Base-by-base conservation (phyloP, 2,797 vertebrate genomes). In the Lycodopsis pacificus region DNA sequence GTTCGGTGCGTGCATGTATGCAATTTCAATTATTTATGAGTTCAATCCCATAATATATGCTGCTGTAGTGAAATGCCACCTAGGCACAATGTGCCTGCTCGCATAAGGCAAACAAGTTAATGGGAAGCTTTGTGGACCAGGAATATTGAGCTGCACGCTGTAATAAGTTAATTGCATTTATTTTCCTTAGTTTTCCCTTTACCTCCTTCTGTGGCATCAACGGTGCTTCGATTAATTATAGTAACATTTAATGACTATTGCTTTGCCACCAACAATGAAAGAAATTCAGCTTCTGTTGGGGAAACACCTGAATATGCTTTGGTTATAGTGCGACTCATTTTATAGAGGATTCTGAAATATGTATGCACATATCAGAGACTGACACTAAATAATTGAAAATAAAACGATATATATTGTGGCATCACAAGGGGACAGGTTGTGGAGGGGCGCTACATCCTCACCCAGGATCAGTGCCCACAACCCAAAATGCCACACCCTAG, bases 1-100 rank as follows among this genome's bases (percentile, higher is more conserved):
- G 0, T 46, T 64, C 38, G 19, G 22, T 76, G 63, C 54, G 22
- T 27, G 59, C 64, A 44, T 63, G 69, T 62, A 22, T 84, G 82
- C 46, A 62, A 36, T 57, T 32, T 88, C 44, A 82, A 84, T 91
- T 76, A 88, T 91, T 85, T 77, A 84, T 70, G 72, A 67, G 63
- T 82, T 82, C 32, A 76, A 80, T 76, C 5, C 6, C 42, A 75
- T 70, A 73, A 74, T 85, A 71, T 25, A 48, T 62, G 79, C 58
- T 53, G 74, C 69, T 40, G 22, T 65, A 74, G 77, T 82, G 72
- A 88, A 84, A 76, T 54, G 71, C 66, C 82, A 89, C 88, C 56
- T 70, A 25, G 79, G 68, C 65, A 54, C 40, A 48, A 57, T 65
- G 68, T 40, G 12, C 25, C 62, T 15, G 56, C 57, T 62, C 20